Evolutionary conservation across 2,113 vertebrate species (phyloP).

Genomic region (Equus przewalskii): DNA sequence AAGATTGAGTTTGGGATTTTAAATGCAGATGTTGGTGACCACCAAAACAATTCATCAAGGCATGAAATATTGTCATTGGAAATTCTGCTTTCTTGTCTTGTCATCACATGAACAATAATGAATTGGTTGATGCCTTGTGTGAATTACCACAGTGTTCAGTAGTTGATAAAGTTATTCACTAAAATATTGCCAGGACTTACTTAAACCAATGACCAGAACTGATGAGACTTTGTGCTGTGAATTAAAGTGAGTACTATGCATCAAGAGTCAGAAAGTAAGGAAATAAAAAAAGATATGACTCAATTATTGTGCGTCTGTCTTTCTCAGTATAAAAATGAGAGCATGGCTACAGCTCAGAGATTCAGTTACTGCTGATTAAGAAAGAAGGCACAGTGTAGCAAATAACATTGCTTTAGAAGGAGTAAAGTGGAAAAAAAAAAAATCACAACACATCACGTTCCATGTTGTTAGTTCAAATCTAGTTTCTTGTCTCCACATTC

Average conservation of each 20-base stretch:
- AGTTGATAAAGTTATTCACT: background rate
- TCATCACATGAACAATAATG: background rate
- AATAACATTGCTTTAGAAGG: background rate
- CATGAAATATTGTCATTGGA: slow-evolving; percentile 32
- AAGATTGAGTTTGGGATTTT: slow-evolving; percentile 46
- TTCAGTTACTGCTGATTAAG: background rate
- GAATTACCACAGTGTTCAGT: background rate
- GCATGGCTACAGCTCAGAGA: background rate
- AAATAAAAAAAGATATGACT: background rate
- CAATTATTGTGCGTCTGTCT: slow-evolving; percentile 7
- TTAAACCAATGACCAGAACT: slow-evolving; percentile 41
- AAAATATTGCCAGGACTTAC: background rate
- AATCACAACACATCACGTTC: background rate
- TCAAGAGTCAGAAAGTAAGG: background rate
- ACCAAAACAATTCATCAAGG: slow-evolving; percentile 50
- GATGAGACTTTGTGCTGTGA: background rate
- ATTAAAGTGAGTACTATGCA: slow-evolving; percentile 33
- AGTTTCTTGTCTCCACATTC: background rate
- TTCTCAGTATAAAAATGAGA: background rate
- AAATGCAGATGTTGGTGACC: slow-evolving; percentile 49
- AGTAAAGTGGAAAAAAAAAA: background rate
- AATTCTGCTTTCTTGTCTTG: slow-evolving; percentile 23
- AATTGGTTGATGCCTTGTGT: background rate
- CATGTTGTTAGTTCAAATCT: background rate
- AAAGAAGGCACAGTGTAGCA: background rate